These are phyloP conservation scores for Acromyrmex charruanus DNA, from an alignment of 1,140 invertebrate species.

Conservation along the genomic window DNA sequence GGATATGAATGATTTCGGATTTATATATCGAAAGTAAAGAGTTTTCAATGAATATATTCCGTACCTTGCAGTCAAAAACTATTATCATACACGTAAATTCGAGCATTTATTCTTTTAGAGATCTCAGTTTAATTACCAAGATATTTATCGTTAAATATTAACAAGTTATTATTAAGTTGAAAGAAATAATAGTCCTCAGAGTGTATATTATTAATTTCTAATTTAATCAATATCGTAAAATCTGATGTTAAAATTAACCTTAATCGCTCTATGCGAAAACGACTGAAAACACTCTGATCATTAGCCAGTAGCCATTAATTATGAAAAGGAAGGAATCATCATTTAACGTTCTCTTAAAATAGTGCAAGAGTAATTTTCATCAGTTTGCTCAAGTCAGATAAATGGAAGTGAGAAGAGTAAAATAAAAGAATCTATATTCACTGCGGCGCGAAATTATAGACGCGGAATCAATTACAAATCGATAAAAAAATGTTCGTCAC, in stretches of 20 bases:
- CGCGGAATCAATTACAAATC: conserved; percentile 33
- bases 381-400: not conserved
- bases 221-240: not conserved
- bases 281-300: not conserved
- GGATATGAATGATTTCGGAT: not conserved
- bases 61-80: not conserved
- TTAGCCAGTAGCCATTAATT: not conserved
- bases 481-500: conserved; percentile 4
- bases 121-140: not conserved
- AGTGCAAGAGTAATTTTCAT: not conserved
- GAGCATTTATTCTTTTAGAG: not conserved
- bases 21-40: not conserved
- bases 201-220: not conserved
- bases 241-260: not conserved
- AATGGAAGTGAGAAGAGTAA: not conserved
- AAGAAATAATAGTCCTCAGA: not conserved
- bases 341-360: not conserved
- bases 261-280: not conserved
- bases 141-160: not conserved
- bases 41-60: not conserved
- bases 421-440: conserved; percentile 2
- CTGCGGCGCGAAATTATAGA: not conserved
- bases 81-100: not conserved
- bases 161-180: not conserved
- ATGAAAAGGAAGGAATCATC: not conserved